Conservation (phyloP, 2,113 vertebrate genomes). For the Dromas ardeola region DNA sequence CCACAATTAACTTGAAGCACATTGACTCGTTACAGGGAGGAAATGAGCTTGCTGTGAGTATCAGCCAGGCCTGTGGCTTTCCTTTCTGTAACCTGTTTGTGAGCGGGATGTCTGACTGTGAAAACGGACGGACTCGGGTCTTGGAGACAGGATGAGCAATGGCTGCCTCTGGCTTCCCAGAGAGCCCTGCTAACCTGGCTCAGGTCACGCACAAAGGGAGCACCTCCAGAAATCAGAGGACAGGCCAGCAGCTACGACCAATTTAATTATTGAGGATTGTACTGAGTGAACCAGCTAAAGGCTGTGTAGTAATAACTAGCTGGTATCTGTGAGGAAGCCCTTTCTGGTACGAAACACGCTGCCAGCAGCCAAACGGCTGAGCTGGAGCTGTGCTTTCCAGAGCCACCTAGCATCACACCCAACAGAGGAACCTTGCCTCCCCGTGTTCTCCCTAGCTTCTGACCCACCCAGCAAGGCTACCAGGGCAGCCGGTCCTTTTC, state of each 20-base stretch:
- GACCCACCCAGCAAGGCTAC: not conserved
- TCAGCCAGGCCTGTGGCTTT: not conserved
- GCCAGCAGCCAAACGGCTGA: not conserved
- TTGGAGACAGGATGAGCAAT: not conserved
- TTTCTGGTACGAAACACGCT: not conserved
- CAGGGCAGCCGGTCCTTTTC: not conserved
- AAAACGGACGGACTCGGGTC: fast-evolving
- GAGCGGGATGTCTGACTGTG: not conserved
- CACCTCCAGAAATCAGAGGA: not conserved
- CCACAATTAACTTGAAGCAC: slow-evolving; percentile 15
- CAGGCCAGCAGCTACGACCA: not conserved
- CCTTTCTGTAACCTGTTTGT: not conserved
- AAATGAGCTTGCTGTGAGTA: not conserved
- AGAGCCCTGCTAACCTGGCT: not conserved
- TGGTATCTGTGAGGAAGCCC: not conserved
- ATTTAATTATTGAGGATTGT: not conserved
- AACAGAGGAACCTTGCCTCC: not conserved
- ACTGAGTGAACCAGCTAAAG: not conserved
- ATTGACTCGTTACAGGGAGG: not conserved
- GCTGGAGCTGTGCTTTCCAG: not conserved
- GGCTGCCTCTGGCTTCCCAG: not conserved
- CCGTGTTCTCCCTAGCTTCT: not conserved
- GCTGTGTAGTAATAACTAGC: fast-evolving
- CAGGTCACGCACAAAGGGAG: not conserved
- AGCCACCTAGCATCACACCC: not conserved